Evolutionary conservation across 2,888 invertebrate genomes (phyloP).

Genomic region (Mamestra brassicae): DNA sequence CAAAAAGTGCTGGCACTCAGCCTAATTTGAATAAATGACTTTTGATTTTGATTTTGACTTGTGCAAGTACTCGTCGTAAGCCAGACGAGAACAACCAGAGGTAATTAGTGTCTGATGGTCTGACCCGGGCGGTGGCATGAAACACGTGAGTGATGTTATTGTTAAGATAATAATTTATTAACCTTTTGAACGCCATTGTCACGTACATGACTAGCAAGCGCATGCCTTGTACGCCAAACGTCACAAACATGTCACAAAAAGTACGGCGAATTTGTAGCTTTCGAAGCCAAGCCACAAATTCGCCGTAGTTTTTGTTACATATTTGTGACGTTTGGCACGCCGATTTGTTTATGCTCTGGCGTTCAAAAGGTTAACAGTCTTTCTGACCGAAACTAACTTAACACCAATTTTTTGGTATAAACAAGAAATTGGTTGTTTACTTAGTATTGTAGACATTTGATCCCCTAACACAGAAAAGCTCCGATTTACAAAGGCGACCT

Average conservation of each 20-base stretch:
- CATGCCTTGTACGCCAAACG: no score
- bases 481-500: constrained; percentile 21
- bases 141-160: background rate
- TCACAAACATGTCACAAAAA: no score
- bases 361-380: background rate
- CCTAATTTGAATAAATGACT: no score
- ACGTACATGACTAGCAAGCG: no score
- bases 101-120: background rate
- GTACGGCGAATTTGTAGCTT: no score
- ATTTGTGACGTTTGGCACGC: no score
- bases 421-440: background rate
- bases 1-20: no score
- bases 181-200: no score
- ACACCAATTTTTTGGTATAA: background rate
- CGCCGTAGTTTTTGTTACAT: no score
- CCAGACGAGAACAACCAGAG: background rate
- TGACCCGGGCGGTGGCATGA: background rate
- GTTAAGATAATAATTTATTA: background rate
- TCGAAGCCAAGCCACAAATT: no score
- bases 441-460: constrained; percentile 20
- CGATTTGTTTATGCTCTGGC: no score
- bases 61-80: background rate
- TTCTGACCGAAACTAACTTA: background rate
- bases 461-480: constrained; percentile 10
- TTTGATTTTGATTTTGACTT: no score